Conservation (phyloP, 2,888 invertebrate genomes). For the Pheosia gnoma region DNA sequence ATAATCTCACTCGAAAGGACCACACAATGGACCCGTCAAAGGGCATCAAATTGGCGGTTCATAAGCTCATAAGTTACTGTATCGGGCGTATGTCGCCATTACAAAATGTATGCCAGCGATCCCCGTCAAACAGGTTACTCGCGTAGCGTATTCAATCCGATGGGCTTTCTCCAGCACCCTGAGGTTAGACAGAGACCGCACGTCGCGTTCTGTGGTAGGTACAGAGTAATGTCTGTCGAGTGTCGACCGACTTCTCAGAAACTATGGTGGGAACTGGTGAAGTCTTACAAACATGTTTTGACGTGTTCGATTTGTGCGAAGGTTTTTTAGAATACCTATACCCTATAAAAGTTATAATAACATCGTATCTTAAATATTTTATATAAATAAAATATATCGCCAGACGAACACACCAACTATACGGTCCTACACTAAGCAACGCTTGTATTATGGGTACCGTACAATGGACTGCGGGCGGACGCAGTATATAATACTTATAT, state of each 20-base stretch:
- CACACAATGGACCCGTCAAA: slow-evolving; percentile 35
- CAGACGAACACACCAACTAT: too few relatives aligned
- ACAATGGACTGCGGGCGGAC: too few relatives aligned
- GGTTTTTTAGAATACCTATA: background rate
- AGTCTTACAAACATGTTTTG: background rate
- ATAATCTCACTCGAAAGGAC: slow-evolving; percentile 28
- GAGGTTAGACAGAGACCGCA: slow-evolving; percentile 55
- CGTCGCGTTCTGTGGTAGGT: slow-evolving; percentile 20
- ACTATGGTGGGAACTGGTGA: background rate
- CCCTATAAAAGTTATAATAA: too few relatives aligned
- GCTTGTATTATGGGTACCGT: too few relatives aligned
- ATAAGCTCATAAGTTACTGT: slow-evolving; percentile 6
- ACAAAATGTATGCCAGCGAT: slow-evolving; percentile 60
- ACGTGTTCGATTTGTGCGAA: too few relatives aligned
- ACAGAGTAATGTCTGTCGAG: slow-evolving; percentile 19
- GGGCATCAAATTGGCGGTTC: slow-evolving; percentile 29
- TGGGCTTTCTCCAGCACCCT: slow-evolving; percentile 58
- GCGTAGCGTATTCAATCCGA: slow-evolving; percentile 27
- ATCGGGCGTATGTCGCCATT: background rate
- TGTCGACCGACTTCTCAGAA: slow-evolving; percentile 25
- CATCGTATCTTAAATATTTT: too few relatives aligned
- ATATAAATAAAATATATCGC: too few relatives aligned
- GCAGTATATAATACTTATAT: too few relatives aligned
- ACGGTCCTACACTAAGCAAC: too few relatives aligned
- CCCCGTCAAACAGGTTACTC: slow-evolving; percentile 68